These are phyloP conservation scores for Darevskia nairensis DNA, from an alignment of 2,797 vertebrate genomes.

Conservation along the genomic window DNA sequence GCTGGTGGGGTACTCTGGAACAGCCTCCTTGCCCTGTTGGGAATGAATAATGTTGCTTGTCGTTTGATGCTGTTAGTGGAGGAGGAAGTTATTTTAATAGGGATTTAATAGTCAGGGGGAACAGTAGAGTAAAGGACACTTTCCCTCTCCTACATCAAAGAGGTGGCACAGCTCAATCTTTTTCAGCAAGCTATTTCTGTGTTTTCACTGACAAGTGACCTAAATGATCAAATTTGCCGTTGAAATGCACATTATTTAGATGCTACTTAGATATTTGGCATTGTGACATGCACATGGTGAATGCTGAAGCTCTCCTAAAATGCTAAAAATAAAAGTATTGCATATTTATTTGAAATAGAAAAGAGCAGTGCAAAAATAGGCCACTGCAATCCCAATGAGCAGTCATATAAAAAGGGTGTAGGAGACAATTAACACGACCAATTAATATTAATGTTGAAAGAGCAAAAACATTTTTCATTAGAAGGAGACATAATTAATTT, in stretches of 20 bases:
- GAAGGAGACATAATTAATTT: no score
- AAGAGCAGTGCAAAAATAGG: neutral
- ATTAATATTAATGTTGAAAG: no score
- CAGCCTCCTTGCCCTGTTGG: neutral
- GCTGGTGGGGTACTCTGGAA: neutral
- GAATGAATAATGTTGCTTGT: neutral
- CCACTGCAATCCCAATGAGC: neutral
- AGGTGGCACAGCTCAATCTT: neutral
- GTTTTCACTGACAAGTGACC: conserved; percentile 8
- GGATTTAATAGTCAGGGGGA: neutral
- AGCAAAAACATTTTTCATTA: no score
- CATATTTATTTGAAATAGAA: conserved; percentile 1
- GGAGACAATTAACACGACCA: neutral
- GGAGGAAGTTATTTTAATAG: neutral
- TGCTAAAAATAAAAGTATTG: no score
- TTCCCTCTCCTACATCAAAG: neutral
- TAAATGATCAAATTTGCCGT: conserved; percentile 14
- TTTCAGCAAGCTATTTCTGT: conserved; percentile 13
- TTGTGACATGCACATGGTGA: no score
- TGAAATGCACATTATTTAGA: neutral
- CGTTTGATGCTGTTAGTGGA: neutral
- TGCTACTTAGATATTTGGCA: neutral
- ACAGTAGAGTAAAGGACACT: neutral
- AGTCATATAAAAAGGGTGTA: neutral
- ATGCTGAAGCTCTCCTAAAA: neutral